Evolutionary conservation across 2,113 vertebrate species (phyloP), one percentile per base, ranked within the genome.

Genomic region (Silurus glanis): DNA sequence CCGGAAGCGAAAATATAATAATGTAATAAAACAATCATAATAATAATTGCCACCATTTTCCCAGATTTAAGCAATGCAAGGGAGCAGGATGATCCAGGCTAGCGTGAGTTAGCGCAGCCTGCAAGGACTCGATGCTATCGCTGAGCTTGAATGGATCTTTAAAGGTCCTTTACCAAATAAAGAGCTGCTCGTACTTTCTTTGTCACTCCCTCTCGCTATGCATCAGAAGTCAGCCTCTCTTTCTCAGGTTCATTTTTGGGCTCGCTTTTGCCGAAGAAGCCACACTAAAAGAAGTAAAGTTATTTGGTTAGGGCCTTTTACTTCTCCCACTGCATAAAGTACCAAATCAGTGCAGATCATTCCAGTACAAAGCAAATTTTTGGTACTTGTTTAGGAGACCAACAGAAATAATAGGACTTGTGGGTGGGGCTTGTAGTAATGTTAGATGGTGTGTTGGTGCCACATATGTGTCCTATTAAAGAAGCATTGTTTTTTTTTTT

Each of bases 161-260:
- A 93, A 94, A 94, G 84, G 89, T 83, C 69, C 85, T 96, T 97
- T 87, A 97, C 96, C 96, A 95, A 94, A 37, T 2, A 93, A 75
- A 90, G 94, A 95, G 96, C 93, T 82, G 67, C 80, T 83, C 72
- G 59, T 9, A 80, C 66, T 86, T 72, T 89, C 72, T 82, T 56
- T 92, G 91, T 90, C 91, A 91, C 87, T 91, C 64, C 61, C 72
- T 84, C 58, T 87, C 95, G 96, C 95, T 98, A 98, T 87, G 97
- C 97, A 95, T 98, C 96, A 94, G 97, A 92, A 93, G 97, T 97
- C 95, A 99, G 97, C 94, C 94, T 97, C 95, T 98, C 97, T 98
- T 98, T 99, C 95, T 99, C 97, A 0, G 95, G 94, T 94, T 95
- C 91, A 93, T 97, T 82, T 81, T 84, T 72, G 21, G 87, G 95